These are phyloP conservation scores for Diploptera punctata DNA, from an alignment of 2,888 invertebrate genomes.

Conservation along the genomic window DNA sequence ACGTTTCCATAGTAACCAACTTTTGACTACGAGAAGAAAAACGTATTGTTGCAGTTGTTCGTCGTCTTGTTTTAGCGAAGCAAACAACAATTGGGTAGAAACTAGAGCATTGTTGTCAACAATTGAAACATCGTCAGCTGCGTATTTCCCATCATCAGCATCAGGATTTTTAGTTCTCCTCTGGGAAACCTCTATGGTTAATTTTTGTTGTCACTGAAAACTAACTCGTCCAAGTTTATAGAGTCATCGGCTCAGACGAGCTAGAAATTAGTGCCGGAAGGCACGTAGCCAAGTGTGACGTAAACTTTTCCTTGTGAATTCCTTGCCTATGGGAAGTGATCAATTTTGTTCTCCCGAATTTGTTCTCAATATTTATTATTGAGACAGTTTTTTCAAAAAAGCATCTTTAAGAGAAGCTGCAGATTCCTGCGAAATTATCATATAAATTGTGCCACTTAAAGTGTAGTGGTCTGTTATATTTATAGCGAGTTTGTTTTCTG, in stretches of 20 bases:
- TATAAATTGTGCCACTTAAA: no score
- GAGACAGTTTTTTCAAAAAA: no score
- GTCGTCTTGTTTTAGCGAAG: background rate
- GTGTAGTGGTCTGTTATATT: no score
- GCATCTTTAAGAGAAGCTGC: no score
- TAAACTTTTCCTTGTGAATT: no score
- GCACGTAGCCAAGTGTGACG: background rate
- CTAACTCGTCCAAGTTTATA: background rate
- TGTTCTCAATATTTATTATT: no score
- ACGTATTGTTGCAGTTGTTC: background rate
- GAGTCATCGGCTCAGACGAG: background rate
- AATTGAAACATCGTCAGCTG: constrained; percentile 24
- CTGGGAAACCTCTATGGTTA: constrained; percentile 44
- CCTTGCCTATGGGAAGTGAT: no score
- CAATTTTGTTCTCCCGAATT: no score
- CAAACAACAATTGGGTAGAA: constrained; percentile 31
- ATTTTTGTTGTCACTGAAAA: constrained; percentile 43
- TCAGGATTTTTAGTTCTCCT: constrained; percentile 40
- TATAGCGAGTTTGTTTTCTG: no score
- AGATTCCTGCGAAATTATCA: no score
- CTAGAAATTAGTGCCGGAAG: background rate
- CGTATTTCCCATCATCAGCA: constrained; percentile 40
- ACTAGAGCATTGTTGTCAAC: constrained; percentile 27
- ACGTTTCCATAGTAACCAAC: background rate
- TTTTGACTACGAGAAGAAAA: background rate